Base-by-base conservation (phyloP, 2,113 vertebrate species). In the Myotis yumanensis region DNA sequence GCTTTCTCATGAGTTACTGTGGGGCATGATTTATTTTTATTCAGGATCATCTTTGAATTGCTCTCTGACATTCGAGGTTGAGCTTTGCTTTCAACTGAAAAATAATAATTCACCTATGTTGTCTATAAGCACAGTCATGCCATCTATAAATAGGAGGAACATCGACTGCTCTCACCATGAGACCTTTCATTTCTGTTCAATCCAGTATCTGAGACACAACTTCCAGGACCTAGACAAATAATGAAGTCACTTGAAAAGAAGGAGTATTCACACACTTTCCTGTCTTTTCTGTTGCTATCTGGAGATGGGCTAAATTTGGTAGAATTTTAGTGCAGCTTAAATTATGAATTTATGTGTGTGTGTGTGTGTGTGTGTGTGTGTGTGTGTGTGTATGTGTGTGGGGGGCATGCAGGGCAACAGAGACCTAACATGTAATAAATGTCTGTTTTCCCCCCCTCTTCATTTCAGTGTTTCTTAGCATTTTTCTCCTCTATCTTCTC, bases 21-120 rank as follows among this genome's bases (percentile, higher is more conserved):
- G 89, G 86, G 89, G 54, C 32, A 95, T 91, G 92, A 75, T 92
- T 82, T 96, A 90, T 96, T 93, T 97, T 96, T 94, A 93, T 95
- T 97, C 83, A 86, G 68, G 80, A 94, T 95, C 79, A 92, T 96
- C 90, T 97, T 96, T 86, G 64, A 96, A 93, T 97, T 95, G 64
- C 14, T 96, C 86, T 59, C 57, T 97, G 94, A 93, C 40, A 87
- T 77, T 96, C 96, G 90, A 84, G 86, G 57, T 93, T 97, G 88
- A 96, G 71, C 30, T 54, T 96, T 51, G 11, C 32, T 82, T 90
- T 96, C 92, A 96, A 79, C 54, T 95, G 92, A 97, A 96, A 85
- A 94, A 43, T 90, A 93, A 59, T 95, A 91, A 92, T 96, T 96
- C 92, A 92, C 18, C 62, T 64, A 59, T 87, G 43, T 84, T 73